Evolutionary conservation across 2,888 invertebrate species (phyloP), one percentile per base, ranked within the genome.

Genomic region (Drosophila merina): DNA sequence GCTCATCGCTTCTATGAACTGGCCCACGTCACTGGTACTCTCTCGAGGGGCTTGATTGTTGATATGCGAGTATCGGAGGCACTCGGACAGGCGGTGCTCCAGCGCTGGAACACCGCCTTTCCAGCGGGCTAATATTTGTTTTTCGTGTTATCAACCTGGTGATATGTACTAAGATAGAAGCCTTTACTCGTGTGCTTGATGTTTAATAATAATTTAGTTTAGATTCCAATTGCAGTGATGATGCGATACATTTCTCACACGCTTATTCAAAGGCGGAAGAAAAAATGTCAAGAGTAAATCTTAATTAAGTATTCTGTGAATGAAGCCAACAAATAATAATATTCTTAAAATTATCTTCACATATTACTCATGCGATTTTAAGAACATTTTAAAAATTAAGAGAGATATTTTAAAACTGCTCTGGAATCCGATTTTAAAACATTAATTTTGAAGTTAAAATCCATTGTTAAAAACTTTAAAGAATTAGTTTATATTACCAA

Each of bases 111-210:
- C 49, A 49, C 52, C 60, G 58, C 55, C 60, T 74, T 56, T 40
- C 36, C 40, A 55, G 48, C 71, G 49, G 71, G 74, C 63, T 63
- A 76, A 33, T 62, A 26, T 68, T 52, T 50, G 31, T 20, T 31
- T n/a, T 44, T 1, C 8, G 38, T 50, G 36, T 50, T 57, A 54
- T 71, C 51, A 51, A 25, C 28, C 9, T 12, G 31, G 54, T 54
- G 54, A 12, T 54, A 57, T 57, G 31, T 57, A 5, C 38, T 51
- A 52, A 28, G 33, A 14, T 28, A 38, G 14, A 0, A 14, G 8
- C 14, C 12, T 20, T 20, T 4, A 8, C 57, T 36, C 54, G 52
- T 57, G 20, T 45, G 33, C n/a, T 20, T 31, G 20, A 20, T 1
- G 20, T 10, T 3, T 44, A 20, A 44, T 25, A 25, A 44, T 44